Conservation (phyloP, 2,113 vertebrate genomes). For the Trichomycterus rosablanca region DNA sequence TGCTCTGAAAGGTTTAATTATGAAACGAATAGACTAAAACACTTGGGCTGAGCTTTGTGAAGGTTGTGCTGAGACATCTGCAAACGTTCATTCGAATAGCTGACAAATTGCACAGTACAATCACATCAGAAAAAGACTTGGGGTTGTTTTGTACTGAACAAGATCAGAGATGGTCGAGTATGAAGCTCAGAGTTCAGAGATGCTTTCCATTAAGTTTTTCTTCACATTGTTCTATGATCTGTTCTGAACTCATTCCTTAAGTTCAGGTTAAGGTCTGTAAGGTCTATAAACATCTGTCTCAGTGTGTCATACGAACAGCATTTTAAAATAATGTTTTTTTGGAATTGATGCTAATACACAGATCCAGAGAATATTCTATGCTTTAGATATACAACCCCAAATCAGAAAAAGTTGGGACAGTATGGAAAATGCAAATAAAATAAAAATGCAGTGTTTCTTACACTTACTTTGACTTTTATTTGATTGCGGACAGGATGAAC, state of each 20-base stretch:
- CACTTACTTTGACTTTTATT: too few relatives aligned
- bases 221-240: slow-evolving; percentile 28
- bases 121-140: slow-evolving; percentile 10
- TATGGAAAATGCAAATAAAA: too few relatives aligned
- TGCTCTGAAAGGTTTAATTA: slow-evolving; percentile 33
- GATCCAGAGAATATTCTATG: too few relatives aligned
- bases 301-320: too few relatives aligned
- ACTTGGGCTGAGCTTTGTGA: slow-evolving; percentile 38
- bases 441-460: too few relatives aligned
- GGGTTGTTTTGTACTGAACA: slow-evolving; percentile 20
- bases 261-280: slow-evolving; percentile 16
- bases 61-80: slow-evolving; percentile 37
- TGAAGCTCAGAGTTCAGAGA: slow-evolving; percentile 19
- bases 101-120: slow-evolving; percentile 40
- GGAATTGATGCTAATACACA: too few relatives aligned
- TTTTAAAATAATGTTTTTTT: too few relatives aligned
- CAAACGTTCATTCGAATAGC: slow-evolving; percentile 32
- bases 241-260: slow-evolving; percentile 17
- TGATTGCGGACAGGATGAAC: too few relatives aligned
- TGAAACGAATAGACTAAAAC: slow-evolving; percentile 51
- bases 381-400: too few relatives aligned
- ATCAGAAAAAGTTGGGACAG: too few relatives aligned
- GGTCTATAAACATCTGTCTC: too few relatives aligned
- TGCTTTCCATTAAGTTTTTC: slow-evolving; percentile 4
- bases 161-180: slow-evolving; percentile 23